Percentiles rank a stretch among this genome's conserved stretches.
Conservation (phyloP, 1,140 invertebrate genomes). For the Hylyphantes graminicola region DNA sequence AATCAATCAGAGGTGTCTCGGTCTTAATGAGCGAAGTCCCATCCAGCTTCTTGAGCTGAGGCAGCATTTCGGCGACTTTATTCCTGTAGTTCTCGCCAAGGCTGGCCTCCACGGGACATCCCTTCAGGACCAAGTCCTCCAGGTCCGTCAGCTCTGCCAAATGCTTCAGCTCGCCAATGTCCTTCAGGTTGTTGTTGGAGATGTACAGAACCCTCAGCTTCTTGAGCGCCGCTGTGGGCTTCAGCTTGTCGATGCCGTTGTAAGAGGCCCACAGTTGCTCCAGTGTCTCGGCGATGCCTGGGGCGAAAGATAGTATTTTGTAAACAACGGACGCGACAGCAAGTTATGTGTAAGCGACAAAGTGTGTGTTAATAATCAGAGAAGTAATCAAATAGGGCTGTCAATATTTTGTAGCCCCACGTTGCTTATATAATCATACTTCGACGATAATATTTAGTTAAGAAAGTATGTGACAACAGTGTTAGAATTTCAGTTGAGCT, state of each 20-base stretch:
- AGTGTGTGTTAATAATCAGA: too few relatives aligned
- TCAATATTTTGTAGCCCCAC: too few relatives aligned
- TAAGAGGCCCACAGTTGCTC: constrained; percentile 92
- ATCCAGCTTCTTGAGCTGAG: constrained; percentile 47
- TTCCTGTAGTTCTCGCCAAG: constrained; percentile 32
- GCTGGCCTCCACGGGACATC: constrained; percentile 67
- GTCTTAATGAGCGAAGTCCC: constrained; percentile 22
- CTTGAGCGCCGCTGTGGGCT: constrained; percentile 80
- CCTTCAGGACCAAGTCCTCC: constrained; percentile 80
- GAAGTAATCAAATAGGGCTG: too few relatives aligned
- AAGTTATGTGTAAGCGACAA: too few relatives aligned
- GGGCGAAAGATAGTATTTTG: too few relatives aligned
- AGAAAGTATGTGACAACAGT: too few relatives aligned
- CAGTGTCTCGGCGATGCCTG: constrained; percentile 78
- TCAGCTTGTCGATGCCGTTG: constrained; percentile 87
- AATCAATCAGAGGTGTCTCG: too few relatives aligned
- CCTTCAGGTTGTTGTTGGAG: constrained; percentile 84
- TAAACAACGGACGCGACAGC: too few relatives aligned
- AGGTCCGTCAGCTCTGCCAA: constrained; percentile 77
- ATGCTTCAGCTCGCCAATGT: constrained; percentile 85
- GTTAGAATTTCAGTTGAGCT: too few relatives aligned
- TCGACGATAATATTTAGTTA: too few relatives aligned
- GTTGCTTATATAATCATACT: too few relatives aligned
- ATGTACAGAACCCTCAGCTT: constrained; percentile 82
- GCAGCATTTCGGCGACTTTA: constrained; percentile 28